These are phyloP conservation scores for Raja brachyura DNA, from an alignment of 2,113 vertebrate species.

Conservation along the genomic window DNA sequence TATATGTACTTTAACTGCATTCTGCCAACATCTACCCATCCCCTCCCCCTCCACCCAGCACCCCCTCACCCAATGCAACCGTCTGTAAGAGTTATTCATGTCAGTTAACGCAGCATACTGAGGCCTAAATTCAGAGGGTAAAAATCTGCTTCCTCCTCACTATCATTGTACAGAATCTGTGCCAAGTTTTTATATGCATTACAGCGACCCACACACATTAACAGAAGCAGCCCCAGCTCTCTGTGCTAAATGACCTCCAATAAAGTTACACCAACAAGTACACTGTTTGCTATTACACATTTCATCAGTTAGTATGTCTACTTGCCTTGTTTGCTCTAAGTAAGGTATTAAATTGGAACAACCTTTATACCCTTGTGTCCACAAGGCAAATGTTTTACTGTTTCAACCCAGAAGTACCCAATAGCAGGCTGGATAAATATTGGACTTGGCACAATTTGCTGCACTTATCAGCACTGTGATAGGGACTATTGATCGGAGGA, in stretches of 20 bases:
- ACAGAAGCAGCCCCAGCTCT: constrained; percentile 46
- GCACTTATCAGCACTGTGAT: constrained; percentile 62
- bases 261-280: constrained; percentile 44
- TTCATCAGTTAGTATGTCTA: constrained; percentile 50
- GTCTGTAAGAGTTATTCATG: too few species aligned
- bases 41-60: too few species aligned
- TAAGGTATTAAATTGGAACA: constrained; percentile 46
- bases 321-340: constrained; percentile 45
- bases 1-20: too few species aligned
- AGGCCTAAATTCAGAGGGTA: neutral
- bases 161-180: neutral
- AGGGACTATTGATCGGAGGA: constrained; percentile 63
- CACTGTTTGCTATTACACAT: constrained; percentile 43
- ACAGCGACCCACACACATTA: constrained; percentile 39
- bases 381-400: constrained; percentile 45
- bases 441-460: constrained; percentile 65
- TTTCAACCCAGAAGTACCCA: constrained; percentile 55
- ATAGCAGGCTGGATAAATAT: constrained; percentile 71
- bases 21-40: too few species aligned
- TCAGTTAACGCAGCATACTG: neutral
- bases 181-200: neutral
- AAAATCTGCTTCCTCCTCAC: too few species aligned
- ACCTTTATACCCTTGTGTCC: constrained; percentile 44
- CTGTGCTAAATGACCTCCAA: constrained; percentile 49
- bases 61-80: neutral